Percentiles rank a stretch among this genome's conserved stretches.
These are phyloP conservation scores for Progne subis DNA, from an alignment of 2,113 vertebrate genomes.

Conservation along the genomic window DNA sequence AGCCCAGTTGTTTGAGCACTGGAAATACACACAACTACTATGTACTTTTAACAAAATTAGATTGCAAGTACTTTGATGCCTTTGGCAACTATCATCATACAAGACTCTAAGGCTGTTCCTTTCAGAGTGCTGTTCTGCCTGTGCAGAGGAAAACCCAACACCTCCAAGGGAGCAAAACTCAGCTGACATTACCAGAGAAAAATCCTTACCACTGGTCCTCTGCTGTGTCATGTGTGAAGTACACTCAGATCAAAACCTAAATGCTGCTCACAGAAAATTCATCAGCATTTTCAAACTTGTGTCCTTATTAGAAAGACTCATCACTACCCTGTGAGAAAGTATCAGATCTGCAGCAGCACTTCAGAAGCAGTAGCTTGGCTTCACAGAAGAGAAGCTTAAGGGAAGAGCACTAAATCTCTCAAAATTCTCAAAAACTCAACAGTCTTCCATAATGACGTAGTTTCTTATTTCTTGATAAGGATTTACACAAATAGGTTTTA, in stretches of 20 bases:
- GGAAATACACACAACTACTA: not conserved
- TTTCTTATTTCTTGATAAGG: not conserved
- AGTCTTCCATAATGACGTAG: not conserved
- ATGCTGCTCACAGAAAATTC: not conserved
- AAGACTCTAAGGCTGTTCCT: not conserved
- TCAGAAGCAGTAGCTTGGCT: not conserved
- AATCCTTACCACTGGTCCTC: not conserved
- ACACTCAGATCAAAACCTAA: not conserved
- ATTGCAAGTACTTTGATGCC: not conserved
- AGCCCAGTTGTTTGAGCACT: not conserved
- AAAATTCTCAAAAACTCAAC: not conserved
- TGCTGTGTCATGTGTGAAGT: not conserved
- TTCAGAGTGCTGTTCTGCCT: not conserved
- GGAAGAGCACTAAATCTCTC: not conserved
- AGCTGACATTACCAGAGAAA: not conserved
- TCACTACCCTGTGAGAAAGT: not conserved
- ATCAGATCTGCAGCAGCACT: not conserved
- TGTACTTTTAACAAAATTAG: not conserved
- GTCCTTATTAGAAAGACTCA: not conserved
- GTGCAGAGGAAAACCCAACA: not conserved
- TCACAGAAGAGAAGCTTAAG: not conserved
- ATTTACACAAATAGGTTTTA: not conserved
- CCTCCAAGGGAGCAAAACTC: not conserved
- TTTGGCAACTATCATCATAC: not conserved
- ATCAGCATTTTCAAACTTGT: not conserved